Percentiles rank a stretch among this genome's conserved stretches.
These are phyloP conservation scores for Cordilura impudica DNA, from an alignment of 2,888 invertebrate species.

Conservation along the genomic window DNA sequence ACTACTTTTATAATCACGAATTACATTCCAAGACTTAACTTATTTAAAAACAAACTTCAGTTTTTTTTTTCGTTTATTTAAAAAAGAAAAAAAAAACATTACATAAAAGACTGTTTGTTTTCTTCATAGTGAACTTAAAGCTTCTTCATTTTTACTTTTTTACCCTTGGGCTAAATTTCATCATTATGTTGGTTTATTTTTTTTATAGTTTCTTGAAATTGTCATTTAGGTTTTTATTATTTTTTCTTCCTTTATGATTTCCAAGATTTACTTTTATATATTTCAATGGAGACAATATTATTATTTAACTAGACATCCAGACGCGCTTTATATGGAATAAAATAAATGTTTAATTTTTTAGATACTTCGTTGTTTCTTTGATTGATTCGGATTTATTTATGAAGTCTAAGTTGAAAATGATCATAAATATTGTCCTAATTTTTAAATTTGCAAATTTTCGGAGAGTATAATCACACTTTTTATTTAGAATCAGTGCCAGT, in stretches of 20 bases:
- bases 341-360: slow-evolving; percentile 15
- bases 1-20: slow-evolving; percentile 40
- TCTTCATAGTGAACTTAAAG: slow-evolving; percentile 12
- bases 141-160: slow-evolving; percentile 40
- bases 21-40: slow-evolving; percentile 29
- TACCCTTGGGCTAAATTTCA: slow-evolving; percentile 34
- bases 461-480: no score
- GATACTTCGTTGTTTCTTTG: background rate
- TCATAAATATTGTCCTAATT: no score
- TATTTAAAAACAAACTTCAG: background rate
- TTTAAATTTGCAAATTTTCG: no score
- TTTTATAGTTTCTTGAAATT: slow-evolving; percentile 25
- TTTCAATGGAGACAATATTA: slow-evolving; percentile 41
- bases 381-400: background rate
- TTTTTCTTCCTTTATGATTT: slow-evolving; percentile 40
- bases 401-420: no score
- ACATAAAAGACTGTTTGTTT: background rate
- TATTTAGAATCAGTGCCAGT: no score
- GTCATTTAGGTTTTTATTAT: slow-evolving; percentile 31
- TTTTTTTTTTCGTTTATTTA: background rate
- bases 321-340: slow-evolving; percentile 29
- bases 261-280: slow-evolving; percentile 49
- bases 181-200: slow-evolving; percentile 3
- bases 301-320: slow-evolving; percentile 56
- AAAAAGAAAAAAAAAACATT: background rate